Percentiles rank a stretch among this genome's conserved stretches.
These are phyloP conservation scores for Gorilla gorilla DNA, from an alignment of 2,113 vertebrate genomes.

Conservation along the genomic window DNA sequence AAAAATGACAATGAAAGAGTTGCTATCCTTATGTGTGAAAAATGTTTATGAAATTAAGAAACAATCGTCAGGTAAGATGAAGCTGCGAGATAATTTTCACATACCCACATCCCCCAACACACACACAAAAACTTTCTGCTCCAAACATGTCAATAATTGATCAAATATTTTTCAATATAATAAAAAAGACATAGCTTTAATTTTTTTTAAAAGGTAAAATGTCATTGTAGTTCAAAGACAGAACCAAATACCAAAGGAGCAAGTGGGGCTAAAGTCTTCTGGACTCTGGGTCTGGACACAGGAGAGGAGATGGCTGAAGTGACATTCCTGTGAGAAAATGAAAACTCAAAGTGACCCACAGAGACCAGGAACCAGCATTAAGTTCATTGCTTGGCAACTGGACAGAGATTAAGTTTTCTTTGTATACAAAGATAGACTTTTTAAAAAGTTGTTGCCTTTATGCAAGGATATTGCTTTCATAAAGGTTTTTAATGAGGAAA, in stretches of 20 bases:
- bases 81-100: not conserved
- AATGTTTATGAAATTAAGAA: constrained; percentile 9
- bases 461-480: not conserved
- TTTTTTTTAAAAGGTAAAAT: not conserved
- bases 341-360: not conserved
- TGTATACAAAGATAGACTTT: not conserved
- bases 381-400: not conserved
- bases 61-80: not conserved
- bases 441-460: not conserved
- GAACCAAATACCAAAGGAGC: not conserved
- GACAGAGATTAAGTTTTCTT: not conserved
- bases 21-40: not conserved
- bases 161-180: not conserved
- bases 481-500: not conserved
- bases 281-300: not conserved
- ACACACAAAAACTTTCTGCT: not conserved
- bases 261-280: not conserved
- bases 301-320: not conserved
- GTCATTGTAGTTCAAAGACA: not conserved
- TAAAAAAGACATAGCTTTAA: not conserved
- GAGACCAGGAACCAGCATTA: not conserved
- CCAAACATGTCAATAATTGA: not conserved
- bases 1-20: not conserved
- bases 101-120: not conserved
- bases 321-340: not conserved